Evolutionary conservation across 2,888 invertebrate species (phyloP).

Genomic region (Erebia palarica): DNA sequence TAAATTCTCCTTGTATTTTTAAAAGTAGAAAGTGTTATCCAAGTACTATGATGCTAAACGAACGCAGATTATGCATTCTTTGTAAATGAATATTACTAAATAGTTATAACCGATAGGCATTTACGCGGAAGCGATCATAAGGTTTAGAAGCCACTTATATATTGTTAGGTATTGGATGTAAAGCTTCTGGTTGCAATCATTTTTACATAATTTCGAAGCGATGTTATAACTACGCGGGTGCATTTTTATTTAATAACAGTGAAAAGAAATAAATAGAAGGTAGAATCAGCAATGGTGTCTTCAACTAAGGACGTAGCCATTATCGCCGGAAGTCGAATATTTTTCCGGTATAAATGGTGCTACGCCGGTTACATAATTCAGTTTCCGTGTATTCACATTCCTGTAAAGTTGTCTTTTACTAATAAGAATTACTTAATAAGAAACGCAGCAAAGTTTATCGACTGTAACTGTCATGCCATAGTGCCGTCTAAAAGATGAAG

Average conservation of each 20-base stretch:
- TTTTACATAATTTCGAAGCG: constrained; percentile 71
- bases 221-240: constrained; percentile 77
- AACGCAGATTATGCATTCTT: constrained; percentile 62
- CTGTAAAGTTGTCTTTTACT: constrained; percentile 67
- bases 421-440: constrained; percentile 67
- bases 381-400: constrained; percentile 79
- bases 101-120: constrained; percentile 53
- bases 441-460: constrained; percentile 81
- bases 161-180: constrained; percentile 51
- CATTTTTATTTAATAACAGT: constrained; percentile 76
- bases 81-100: constrained; percentile 48
- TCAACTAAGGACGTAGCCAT: constrained; percentile 75
- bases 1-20: constrained; percentile 59
- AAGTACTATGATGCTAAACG: constrained; percentile 71
- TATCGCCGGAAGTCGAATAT: constrained; percentile 65
- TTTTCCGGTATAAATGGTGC: constrained; percentile 67
- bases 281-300: constrained; percentile 77
- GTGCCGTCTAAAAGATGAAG: constrained; percentile 82
- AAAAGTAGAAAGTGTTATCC: constrained; percentile 69
- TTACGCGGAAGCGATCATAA: constrained; percentile 74
- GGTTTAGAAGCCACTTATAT: constrained; percentile 68
- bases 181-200: constrained; percentile 74
- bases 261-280: constrained; percentile 77
- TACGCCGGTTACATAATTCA: constrained; percentile 64
- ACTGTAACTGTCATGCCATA: constrained; percentile 82